Conservation (phyloP, 2,113 vertebrate genomes). For the Genyomyrus donnyi region DNA sequence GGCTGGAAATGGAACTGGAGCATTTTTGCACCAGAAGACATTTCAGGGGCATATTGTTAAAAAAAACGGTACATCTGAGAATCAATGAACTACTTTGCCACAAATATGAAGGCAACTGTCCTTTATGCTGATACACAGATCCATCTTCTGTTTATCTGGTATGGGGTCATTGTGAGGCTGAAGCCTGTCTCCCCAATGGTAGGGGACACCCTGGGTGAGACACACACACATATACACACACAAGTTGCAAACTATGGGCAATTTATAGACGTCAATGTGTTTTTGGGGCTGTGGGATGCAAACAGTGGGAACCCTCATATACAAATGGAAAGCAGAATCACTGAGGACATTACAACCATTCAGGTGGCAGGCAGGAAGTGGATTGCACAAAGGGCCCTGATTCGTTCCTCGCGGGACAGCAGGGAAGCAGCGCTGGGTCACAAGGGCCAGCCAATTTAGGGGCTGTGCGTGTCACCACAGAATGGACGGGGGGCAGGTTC, state of each 20-base stretch:
- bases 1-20: not conserved
- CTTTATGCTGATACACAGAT: not conserved
- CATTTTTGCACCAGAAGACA: not conserved
- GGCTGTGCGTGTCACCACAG: not conserved
- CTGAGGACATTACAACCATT: not conserved
- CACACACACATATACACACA: not conserved
- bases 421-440: not conserved
- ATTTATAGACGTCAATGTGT: not conserved
- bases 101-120: not conserved
- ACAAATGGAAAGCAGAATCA: not conserved
- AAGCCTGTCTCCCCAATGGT: not conserved
- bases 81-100: not conserved
- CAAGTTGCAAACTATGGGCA: not conserved
- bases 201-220: not conserved
- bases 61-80: not conserved
- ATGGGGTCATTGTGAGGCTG: not conserved
- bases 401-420: not conserved
- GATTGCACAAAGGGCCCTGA: not conserved
- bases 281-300: not conserved
- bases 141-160: not conserved
- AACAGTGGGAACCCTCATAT: not conserved
- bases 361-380: not conserved
- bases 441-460: not conserved
- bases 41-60: not conserved
- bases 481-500: not conserved